These are phyloP conservation scores for Latrodectus geometricus DNA, from an alignment of 1,140 invertebrate genomes.

Conservation along the genomic window DNA sequence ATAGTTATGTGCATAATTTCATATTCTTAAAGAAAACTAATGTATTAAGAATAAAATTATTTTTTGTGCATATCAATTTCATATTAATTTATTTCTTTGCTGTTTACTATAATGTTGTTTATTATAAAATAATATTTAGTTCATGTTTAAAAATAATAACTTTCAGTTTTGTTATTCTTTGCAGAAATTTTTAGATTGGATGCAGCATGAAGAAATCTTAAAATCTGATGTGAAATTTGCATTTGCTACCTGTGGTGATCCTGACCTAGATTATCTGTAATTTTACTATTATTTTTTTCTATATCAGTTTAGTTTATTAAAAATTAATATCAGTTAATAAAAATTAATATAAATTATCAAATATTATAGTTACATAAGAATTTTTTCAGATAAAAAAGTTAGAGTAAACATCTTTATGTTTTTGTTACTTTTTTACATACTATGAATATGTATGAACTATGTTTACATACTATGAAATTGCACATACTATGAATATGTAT, in stretches of 20 bases:
- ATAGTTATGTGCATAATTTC: neutral
- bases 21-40: neutral
- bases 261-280: constrained; percentile 76
- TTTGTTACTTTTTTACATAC: neutral
- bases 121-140: neutral
- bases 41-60: neutral
- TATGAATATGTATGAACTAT: no score
- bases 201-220: constrained; percentile 68
- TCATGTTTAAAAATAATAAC: neutral
- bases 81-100: neutral
- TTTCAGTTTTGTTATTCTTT: neutral
- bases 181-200: constrained; percentile 66
- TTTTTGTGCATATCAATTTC: neutral
- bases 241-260: constrained; percentile 77
- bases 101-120: neutral
- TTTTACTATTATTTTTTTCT: constrained; percentile 43
- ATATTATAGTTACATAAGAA: neutral
- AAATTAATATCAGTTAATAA: neutral
- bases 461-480: no score
- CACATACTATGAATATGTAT: no score
- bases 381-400: neutral
- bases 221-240: constrained; percentile 66
- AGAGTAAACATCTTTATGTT: neutral
- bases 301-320: neutral
- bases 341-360: neutral